These are phyloP conservation scores for Eclectus roratus DNA, from an alignment of 2,113 vertebrate genomes.

Conservation along the genomic window DNA sequence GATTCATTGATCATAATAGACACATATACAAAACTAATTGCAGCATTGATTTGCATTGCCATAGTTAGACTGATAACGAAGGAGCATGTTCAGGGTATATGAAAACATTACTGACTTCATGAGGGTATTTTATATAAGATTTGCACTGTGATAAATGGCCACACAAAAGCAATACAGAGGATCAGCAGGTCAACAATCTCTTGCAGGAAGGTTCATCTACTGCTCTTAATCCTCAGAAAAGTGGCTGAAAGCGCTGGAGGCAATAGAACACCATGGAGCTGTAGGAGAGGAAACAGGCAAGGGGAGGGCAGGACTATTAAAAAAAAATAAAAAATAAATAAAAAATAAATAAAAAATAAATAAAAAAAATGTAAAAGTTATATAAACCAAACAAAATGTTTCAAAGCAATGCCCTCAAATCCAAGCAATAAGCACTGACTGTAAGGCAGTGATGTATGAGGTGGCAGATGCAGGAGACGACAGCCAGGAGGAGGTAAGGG, in stretches of 20 bases:
- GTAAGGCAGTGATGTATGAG: accelerated
- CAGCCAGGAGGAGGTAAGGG: neutral
- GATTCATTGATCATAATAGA: neutral
- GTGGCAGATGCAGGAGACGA: neutral
- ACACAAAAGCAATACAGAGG: neutral
- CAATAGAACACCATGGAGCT: neutral
- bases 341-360: neutral
- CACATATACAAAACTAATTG: neutral
- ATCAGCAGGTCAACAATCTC: neutral
- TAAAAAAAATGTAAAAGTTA: neutral
- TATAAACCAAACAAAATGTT: neutral
- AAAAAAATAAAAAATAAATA: neutral
- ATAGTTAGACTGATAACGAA: accelerated
- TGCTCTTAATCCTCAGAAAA: neutral
- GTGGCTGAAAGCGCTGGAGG: neutral
- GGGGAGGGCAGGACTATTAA: neutral
- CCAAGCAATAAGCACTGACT: neutral
- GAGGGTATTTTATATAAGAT: neutral
- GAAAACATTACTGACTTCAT: accelerated
- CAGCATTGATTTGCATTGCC: neutral
- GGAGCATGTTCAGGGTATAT: neutral
- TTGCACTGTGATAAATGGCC: neutral
- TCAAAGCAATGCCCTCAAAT: neutral
- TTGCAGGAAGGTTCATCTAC: neutral
- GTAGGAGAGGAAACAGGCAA: accelerated